Evolutionary conservation across 2,888 invertebrate genomes (phyloP), one percentile per base, ranked within the genome.

Genomic region (Andrena hattorfiana): DNA sequence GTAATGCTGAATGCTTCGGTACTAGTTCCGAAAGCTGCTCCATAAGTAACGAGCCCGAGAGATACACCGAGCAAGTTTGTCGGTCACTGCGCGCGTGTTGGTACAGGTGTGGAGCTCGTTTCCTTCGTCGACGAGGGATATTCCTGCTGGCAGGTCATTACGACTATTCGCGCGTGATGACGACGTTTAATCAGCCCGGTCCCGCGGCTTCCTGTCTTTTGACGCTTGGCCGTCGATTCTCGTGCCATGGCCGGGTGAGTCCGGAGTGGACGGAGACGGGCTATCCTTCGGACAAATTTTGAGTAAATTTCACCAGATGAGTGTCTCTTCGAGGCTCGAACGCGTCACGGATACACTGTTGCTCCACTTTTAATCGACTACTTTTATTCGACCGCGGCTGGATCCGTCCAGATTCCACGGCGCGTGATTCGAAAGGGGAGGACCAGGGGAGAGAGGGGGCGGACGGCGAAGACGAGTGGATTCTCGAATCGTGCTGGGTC

Each of bases 111-210:
- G 69, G 66, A 64, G 48, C 70, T 56, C 60, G 56, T 72, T 60
- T 75, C 23, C 35, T 51, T 26, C 42, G 7, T 10, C 32, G 23
- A 20, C 56, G 26, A 64, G 26, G 42, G 82, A 71, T 83, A 85
- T 79, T 67, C 79, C 80, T 81, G 83, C 76, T 85, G 84, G 77
- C 79, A 81, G 82, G 80, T 88, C 83, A 89, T 89, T 87, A 89
- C 82, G 77, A 81, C 72, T 82, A 82, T 85, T 81, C 80, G 76
- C 67, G 81, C 75, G 67, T 42, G 75, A 73, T 80, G 83, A 83
- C 83, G 89, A 88, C 85, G 85, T 85, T 86, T 89, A 85, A 89
- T 90, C 89, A 77, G 77, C 54, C 70, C 51, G 72, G 64, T n/a
- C 64, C 26, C 51, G 54, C 13, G 35, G 85, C 84, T 87, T 77